These are phyloP conservation scores for Paralichthys olivaceus DNA, from an alignment of 2,113 vertebrate species.

Conservation along the genomic window DNA sequence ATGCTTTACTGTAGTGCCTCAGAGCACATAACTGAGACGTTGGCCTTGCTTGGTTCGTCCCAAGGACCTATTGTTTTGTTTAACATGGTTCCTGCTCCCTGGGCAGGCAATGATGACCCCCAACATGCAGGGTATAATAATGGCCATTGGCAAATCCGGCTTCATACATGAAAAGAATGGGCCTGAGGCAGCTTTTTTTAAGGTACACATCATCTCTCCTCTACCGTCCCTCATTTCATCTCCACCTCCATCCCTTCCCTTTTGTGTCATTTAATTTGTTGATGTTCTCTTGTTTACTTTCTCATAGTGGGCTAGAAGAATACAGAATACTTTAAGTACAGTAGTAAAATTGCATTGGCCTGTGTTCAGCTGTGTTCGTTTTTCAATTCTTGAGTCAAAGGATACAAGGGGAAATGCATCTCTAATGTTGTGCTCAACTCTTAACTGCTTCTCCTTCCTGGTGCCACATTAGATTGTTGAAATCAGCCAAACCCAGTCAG, in stretches of 20 bases:
- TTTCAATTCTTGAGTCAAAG: background rate
- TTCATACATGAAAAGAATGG: slow-evolving; percentile 97
- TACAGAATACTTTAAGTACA: background rate
- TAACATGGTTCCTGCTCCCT: slow-evolving; percentile 84
- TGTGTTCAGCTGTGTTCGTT: background rate
- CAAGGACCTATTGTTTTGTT: slow-evolving; percentile 57
- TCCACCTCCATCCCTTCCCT: slow-evolving; percentile 5
- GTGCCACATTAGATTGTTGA: background rate
- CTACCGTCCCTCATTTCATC: slow-evolving; percentile 24
- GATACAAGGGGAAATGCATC: background rate
- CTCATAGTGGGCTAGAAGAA: background rate
- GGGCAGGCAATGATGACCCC: slow-evolving; percentile 99
- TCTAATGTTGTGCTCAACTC: background rate
- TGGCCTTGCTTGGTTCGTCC: slow-evolving; percentile 40
- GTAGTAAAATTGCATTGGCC: background rate
- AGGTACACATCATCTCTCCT: slow-evolving; percentile 88
- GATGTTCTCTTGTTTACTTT: slow-evolving; percentile 19
- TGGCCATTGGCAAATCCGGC: slow-evolving; percentile 99
- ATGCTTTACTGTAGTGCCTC: slow-evolving; percentile 39
- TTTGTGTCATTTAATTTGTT: slow-evolving; percentile 3
- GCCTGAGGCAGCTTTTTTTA: slow-evolving; percentile 98
- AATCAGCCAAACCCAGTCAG: background rate
- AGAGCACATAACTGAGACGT: slow-evolving; percentile 28
- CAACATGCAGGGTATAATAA: slow-evolving; percentile 99
- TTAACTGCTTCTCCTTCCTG: background rate